A percentile compares a stretch with the other conserved stretches of the same genome.
Conservation (phyloP, 2,797 vertebrate species). For the Varecia variegata region DNA sequence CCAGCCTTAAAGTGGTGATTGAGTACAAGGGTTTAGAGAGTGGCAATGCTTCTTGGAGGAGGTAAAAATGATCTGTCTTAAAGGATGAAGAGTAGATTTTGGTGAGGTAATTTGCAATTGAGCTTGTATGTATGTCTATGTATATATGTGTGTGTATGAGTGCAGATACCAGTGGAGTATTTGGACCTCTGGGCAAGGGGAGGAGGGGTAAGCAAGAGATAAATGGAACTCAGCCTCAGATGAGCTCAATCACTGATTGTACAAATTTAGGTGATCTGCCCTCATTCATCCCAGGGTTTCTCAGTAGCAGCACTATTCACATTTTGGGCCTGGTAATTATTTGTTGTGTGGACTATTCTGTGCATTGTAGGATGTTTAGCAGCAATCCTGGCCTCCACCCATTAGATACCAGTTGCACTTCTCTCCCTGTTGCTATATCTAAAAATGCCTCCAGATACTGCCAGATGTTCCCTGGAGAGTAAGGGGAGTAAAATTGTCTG, state of each 20-base stretch:
- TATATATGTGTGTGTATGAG: background rate
- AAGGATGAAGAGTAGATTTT: background rate
- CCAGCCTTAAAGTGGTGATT: background rate
- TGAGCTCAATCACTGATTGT: background rate
- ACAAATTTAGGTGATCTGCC: background rate
- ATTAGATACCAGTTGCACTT: background rate
- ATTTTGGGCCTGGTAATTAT: background rate
- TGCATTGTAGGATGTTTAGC: background rate
- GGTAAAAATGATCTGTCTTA: background rate
- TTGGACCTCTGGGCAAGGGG: background rate
- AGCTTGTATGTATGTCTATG: background rate
- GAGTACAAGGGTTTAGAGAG: background rate
- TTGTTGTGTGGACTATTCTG: background rate
- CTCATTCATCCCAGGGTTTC: background rate
- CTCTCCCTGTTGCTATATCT: background rate
- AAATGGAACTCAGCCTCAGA: background rate
- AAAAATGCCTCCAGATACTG: background rate
- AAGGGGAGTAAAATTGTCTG: background rate
- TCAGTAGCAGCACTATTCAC: background rate
- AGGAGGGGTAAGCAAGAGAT: background rate
- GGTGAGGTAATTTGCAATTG: background rate
- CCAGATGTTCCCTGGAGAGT: background rate
- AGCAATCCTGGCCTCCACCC: background rate
- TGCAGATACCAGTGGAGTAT: no score
- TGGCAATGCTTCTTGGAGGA: background rate